Conservation (phyloP, 2,888 invertebrate genomes). For the Pyrocoelia pectoralis region DNA sequence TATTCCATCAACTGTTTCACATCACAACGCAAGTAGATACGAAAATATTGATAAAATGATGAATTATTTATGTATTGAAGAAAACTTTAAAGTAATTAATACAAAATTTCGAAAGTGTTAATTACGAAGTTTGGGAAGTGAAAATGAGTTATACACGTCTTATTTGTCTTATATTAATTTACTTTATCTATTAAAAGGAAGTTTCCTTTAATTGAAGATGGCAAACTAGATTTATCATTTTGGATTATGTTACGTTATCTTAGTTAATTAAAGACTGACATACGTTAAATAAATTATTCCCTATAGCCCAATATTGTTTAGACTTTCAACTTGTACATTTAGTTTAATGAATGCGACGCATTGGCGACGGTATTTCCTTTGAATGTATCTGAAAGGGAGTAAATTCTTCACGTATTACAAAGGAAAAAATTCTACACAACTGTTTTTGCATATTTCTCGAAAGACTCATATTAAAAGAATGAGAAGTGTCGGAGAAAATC, state of each 20-base stretch:
- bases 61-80: no score
- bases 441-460: no score
- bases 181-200: background rate
- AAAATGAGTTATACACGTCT: background rate
- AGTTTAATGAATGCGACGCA: background rate
- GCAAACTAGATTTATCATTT: background rate
- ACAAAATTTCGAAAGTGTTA: background rate
- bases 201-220: background rate
- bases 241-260: background rate
- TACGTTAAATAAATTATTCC: background rate
- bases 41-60: no score
- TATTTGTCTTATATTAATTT: background rate
- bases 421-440: no score
- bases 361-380: background rate
- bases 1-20: no score
- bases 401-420: background rate
- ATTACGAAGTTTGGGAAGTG: background rate
- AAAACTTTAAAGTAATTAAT: background rate
- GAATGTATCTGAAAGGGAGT: background rate
- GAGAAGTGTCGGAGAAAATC: background rate
- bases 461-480: no score
- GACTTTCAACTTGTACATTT: background rate
- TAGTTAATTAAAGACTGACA: conserved; percentile 1
- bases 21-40: no score
- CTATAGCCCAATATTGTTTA: background rate